Base-by-base conservation (phyloP, 2,888 invertebrate species). In the Elmis aenea region DNA sequence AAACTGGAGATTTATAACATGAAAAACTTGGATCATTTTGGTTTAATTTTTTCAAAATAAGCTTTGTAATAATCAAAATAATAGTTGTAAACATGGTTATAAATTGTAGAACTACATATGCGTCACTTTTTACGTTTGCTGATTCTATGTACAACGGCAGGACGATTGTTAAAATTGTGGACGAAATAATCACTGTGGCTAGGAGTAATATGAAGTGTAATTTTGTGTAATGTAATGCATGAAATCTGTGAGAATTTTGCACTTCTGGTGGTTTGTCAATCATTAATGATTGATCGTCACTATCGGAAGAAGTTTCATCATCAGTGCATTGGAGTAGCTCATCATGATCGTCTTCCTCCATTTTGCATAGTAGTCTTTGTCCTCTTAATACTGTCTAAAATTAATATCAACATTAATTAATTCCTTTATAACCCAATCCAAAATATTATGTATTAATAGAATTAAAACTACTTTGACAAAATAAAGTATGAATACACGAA, bases 131-230 rank as follows among this genome's bases (percentile, higher is more conserved):
- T 5, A 57, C 49, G 42, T 63, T 65, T 30, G 64, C 49, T 13
- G 62, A 45, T 35, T 71, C 70, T 33, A 71, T 58, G 57, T 75
- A 76, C 23, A 74, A 58, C 9, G 77, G 77, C 44, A 73, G 61
- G 36, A 69, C 57, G 48, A 76, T 71, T 48, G 75, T 57, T 14
- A 76, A 56, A 16, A 64, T 59, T 32, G 73, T 68, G 13, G 75
- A 66, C 12, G 75, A 71, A 21, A 71, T 38, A 34, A 74, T 58
- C 35, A 73, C 61, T 11, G 63, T 48, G 10, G 66, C 38, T 29
- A 74, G 70, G 9, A 70, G 66, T n/a, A 62, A 58, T 20, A 73
- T 46, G 49, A 74, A 71, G 48, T 67, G 63, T 25, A 67, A 55
- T 57, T 68, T 72, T 9, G 62, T 57, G n/a, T n/a, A n/a, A 35